Evolutionary conservation across 2,113 vertebrate genomes (phyloP).

Genomic region (Crotalus viridis): DNA sequence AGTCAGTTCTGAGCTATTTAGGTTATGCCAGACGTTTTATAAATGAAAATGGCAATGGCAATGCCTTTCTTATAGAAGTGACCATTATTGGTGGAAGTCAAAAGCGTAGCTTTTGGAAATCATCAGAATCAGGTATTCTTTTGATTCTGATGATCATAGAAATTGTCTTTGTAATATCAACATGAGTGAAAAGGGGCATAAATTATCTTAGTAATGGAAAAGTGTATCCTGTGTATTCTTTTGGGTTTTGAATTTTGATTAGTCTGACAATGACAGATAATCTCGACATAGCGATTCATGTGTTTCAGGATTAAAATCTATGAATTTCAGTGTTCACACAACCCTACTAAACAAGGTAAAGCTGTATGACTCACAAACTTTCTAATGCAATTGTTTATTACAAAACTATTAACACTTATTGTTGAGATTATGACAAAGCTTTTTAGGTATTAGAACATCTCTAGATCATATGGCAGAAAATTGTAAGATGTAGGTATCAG

Average conservation of each 20-base stretch:
- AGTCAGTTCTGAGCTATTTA: neutral
- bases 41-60: neutral
- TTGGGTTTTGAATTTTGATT: slow-evolving; percentile 14
- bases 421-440: neutral
- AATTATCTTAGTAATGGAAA: neutral
- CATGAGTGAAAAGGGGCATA: neutral
- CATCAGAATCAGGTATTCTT: neutral
- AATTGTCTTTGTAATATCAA: neutral
- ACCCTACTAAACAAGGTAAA: neutral
- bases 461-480: neutral
- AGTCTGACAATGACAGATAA: neutral
- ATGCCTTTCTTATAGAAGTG: neutral
- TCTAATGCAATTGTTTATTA: neutral
- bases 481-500: neutral
- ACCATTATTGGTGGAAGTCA: neutral
- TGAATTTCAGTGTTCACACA: neutral
- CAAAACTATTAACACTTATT: neutral
- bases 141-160: slow-evolving; percentile 9
- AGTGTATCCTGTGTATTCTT: neutral
- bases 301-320: neutral
- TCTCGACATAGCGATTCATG: neutral
- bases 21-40: neutral
- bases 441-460: neutral
- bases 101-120: neutral
- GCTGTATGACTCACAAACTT: neutral